Percentiles rank a stretch among this genome's conserved stretches.
Evolutionary conservation across 2,113 vertebrate genomes (phyloP).

Genomic region (Micronycteris hirsuta): DNA sequence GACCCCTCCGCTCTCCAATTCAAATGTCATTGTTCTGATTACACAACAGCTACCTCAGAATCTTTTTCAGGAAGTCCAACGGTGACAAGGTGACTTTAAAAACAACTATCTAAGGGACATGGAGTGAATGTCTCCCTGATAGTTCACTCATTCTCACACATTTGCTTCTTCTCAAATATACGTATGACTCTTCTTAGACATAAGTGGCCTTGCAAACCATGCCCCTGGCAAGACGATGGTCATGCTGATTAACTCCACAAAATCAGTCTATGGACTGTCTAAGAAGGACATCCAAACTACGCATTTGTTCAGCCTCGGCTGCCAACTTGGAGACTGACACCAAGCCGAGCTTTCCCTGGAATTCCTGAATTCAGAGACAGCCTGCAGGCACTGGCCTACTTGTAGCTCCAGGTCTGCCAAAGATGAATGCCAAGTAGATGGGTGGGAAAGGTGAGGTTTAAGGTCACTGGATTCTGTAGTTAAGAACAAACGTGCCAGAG

Average conservation of each 20-base stretch:
- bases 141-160: neutral
- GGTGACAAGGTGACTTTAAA: neutral
- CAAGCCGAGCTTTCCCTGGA: neutral
- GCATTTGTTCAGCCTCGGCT: neutral
- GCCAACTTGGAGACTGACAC: neutral
- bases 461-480: neutral
- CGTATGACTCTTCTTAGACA: neutral
- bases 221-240: neutral
- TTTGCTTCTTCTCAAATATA: neutral
- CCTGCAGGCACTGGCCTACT: neutral
- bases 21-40: neutral
- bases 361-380: constrained; percentile 4
- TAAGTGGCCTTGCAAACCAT: neutral
- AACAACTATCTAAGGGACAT: neutral
- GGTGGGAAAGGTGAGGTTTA: neutral
- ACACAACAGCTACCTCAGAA: neutral
- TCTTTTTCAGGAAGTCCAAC: neutral
- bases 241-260: neutral
- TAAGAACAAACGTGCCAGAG: neutral
- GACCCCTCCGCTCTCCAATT: neutral
- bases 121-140: neutral
- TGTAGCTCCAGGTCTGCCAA: neutral
- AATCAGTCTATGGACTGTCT: neutral
- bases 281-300: neutral
- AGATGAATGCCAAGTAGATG: neutral